Base-by-base conservation (phyloP, 1,140 invertebrate genomes). In the Capitella teleta region DNA sequence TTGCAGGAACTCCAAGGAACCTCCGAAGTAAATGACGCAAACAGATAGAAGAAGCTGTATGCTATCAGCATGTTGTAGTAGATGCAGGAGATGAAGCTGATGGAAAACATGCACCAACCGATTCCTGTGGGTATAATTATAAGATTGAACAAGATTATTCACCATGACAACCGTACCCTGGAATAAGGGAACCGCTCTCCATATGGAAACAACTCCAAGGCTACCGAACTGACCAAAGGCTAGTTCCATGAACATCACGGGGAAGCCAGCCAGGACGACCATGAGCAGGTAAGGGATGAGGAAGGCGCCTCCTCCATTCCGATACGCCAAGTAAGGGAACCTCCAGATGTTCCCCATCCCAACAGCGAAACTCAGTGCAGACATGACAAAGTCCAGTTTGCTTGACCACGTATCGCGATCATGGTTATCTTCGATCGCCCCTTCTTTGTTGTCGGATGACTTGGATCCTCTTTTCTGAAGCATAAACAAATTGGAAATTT, bases 1-100 rank as follows among this genome's bases (percentile, higher is more conserved):
- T 86, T 80, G 72, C 94, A 98, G 41, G 83, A 84, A 34, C 86
- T 90, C 93, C 93, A 97, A 0, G 93, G 93, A n/a, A 98, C 76
- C 61, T 83, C 53, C 12, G 56, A 49, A 12, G 60, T 52, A 49
- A 72, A 69, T 5, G 75, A 77, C 2, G 63, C 68, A 56, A 82
- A 60, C 87, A 81, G 72, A 55, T 95, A 98, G 72, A 94, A 97
- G 5, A 98, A 81, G 0, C 45, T 32, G 8, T 19, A 47, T 16
- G 28, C 28, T 8, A 47, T 24, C 6, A 47, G 45, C 45, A 47
- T 47, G 28, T 47, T 47, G 28, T 47, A 47, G 28, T 47, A 47
- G 45, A 47, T 47, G 28, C 26, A 47, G 18, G 18, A n/a, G 28
- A 47, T 36, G 32, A 47, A 47, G 2, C 28, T 32, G 3, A 47